A percentile compares a stretch with the other conserved stretches of the same genome.
Conservation (phyloP, 2,797 vertebrate genomes). For the Pseudochirops corinnae region DNA sequence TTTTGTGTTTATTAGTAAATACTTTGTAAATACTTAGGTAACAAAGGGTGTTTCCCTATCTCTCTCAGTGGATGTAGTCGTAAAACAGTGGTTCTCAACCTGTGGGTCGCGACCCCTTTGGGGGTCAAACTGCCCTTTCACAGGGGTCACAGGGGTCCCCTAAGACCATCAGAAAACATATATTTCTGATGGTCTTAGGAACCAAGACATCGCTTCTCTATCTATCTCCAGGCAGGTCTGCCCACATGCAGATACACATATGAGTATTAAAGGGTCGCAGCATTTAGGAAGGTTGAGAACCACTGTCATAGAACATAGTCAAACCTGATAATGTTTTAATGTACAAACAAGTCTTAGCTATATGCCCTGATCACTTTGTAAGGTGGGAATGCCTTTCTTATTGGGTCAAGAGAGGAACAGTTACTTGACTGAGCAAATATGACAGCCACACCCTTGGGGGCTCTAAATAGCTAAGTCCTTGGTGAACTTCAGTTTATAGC, state of each 20-base stretch:
- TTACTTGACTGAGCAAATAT: background rate
- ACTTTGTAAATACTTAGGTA: background rate
- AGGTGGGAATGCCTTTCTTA: background rate
- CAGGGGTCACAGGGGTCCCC: too few relatives aligned
- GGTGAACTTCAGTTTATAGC: background rate
- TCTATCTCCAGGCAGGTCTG: too few relatives aligned
- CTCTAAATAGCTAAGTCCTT: background rate
- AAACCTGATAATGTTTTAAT: background rate
- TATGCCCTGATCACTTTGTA: background rate
- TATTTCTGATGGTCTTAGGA: too few relatives aligned
- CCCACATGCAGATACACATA: too few relatives aligned
- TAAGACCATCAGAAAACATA: too few relatives aligned
- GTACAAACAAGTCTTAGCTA: background rate
- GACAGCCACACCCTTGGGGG: background rate
- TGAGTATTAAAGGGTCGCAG: too few relatives aligned
- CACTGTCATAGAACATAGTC: background rate
- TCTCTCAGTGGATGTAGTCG: background rate
- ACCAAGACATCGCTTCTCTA: too few relatives aligned
- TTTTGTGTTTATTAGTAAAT: background rate
- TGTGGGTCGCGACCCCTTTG: too few relatives aligned
- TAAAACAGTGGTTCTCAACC: too few relatives aligned
- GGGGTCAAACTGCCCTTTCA: too few relatives aligned
- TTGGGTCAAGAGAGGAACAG: background rate
- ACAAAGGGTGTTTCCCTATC: background rate
- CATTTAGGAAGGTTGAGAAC: too few relatives aligned